phyloP scores from a whole-genome alignment of 2,113 vertebrate species.

The Empidonax traillii region DNA sequence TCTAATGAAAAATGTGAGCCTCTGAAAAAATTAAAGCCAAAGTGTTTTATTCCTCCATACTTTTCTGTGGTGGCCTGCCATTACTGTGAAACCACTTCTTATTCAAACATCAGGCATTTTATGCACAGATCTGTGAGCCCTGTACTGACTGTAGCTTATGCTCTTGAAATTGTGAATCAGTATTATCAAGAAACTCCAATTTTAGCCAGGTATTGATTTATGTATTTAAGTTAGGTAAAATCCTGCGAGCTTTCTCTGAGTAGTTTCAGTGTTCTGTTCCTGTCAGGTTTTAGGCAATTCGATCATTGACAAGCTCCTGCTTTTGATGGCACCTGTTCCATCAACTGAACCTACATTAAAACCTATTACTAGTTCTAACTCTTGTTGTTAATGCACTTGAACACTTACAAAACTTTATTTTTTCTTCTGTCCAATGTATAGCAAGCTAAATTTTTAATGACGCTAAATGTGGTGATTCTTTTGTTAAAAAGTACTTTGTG shows the following conservation, averaged over 20 bases:
- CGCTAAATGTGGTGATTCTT: background rate
- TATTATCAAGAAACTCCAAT: background rate
- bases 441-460: slow-evolving; percentile 16
- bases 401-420: background rate
- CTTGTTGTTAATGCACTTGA: background rate
- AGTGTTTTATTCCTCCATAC: slow-evolving; percentile 66
- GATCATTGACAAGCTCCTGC: background rate
- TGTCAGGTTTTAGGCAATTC: background rate
- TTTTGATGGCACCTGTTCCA: background rate
- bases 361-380: background rate
- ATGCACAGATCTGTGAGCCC: slow-evolving; percentile 67
- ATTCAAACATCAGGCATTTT: slow-evolving; percentile 65
- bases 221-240: background rate
- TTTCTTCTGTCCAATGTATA: background rate
- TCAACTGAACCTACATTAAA: background rate
- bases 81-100: slow-evolving; percentile 72
- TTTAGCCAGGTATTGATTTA: slow-evolving; percentile 4
- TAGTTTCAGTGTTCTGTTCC: background rate
- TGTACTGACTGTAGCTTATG: slow-evolving; percentile 63
- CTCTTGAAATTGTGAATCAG: slow-evolving; percentile 49
- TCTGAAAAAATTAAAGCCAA: slow-evolving; percentile 69
- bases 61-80: slow-evolving; percentile 66
- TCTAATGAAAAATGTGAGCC: slow-evolving; percentile 39
- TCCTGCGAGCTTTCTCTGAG: background rate
- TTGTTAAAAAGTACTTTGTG: slow-evolving; percentile 7